Evolutionary conservation across 2,113 vertebrate species (phyloP).

Genomic region (Callipepla californica): DNA sequence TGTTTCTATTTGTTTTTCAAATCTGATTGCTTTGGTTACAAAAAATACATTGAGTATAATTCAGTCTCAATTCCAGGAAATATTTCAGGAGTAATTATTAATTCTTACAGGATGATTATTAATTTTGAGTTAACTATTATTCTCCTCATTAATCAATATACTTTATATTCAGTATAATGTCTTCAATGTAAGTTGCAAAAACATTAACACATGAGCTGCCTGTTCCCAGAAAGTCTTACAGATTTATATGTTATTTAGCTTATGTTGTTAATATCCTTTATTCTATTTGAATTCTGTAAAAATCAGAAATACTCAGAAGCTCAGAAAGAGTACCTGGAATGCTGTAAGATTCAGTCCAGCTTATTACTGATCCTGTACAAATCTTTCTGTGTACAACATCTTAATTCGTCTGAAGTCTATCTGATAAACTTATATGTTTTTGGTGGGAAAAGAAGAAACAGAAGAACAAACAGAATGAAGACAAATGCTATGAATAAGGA

Average conservation of each 20-base stretch:
- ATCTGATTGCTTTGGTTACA: constrained; percentile 17
- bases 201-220: background rate
- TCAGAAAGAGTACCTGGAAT: background rate
- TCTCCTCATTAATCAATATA: constrained; percentile 1
- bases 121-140: constrained; percentile 15
- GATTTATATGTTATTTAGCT: background rate
- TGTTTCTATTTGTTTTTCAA: background rate
- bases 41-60: background rate
- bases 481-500: background rate
- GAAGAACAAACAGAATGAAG: background rate
- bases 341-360: background rate
- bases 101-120: background rate
- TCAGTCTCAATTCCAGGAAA: background rate
- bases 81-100: constrained; percentile 18
- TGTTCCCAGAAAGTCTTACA: background rate
- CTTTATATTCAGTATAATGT: background rate
- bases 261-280: background rate
- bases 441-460: background rate
- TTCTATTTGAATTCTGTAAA: background rate
- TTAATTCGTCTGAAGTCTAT: background rate
- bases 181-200: background rate
- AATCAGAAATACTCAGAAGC: background rate
- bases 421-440: background rate
- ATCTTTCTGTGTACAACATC: background rate
- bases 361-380: background rate